Percentiles rank a stretch among this genome's conserved stretches.
These are phyloP conservation scores for Lochmaea capreae DNA, from an alignment of 2,888 invertebrate species.

Conservation along the genomic window DNA sequence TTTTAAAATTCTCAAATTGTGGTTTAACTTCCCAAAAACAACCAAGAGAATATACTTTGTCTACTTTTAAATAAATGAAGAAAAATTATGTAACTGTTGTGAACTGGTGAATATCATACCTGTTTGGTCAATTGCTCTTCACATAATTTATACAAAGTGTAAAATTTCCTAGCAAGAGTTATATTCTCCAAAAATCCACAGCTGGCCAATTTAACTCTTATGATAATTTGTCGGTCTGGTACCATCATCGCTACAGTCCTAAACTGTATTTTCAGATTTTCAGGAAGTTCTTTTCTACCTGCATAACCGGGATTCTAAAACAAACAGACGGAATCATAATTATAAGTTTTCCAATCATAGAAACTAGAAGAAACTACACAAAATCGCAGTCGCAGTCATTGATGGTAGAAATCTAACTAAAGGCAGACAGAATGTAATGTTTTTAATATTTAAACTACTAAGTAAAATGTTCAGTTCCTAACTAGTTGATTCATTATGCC, in stretches of 20 bases:
- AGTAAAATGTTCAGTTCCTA: no score
- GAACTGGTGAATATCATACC: constrained; percentile 64
- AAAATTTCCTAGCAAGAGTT: constrained; percentile 94
- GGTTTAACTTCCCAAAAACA: no score
- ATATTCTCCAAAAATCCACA: constrained; percentile 97
- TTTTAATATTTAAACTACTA: no score
- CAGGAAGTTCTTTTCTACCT: constrained; percentile 94
- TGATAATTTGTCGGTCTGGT: constrained; percentile 96
- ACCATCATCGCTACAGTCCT: constrained; percentile 99
- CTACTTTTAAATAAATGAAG: no score
- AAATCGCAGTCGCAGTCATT: no score
- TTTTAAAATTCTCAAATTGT: no score
- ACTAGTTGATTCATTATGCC: no score
- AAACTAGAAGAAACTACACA: no score
- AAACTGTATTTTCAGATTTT: constrained; percentile 97
- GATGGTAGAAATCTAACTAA: no score
- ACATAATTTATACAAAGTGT: constrained; percentile 94
- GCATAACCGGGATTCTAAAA: constrained; percentile 96
- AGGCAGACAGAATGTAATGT: no score
- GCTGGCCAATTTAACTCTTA: constrained; percentile 93
- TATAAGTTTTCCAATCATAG: not conserved
- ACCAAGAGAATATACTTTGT: no score
- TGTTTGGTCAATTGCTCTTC: constrained; percentile 98
- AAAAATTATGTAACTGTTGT: no score
- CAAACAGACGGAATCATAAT: not conserved